Conservation (phyloP, 2,113 vertebrate genomes). For the Sciurus niger region DNA sequence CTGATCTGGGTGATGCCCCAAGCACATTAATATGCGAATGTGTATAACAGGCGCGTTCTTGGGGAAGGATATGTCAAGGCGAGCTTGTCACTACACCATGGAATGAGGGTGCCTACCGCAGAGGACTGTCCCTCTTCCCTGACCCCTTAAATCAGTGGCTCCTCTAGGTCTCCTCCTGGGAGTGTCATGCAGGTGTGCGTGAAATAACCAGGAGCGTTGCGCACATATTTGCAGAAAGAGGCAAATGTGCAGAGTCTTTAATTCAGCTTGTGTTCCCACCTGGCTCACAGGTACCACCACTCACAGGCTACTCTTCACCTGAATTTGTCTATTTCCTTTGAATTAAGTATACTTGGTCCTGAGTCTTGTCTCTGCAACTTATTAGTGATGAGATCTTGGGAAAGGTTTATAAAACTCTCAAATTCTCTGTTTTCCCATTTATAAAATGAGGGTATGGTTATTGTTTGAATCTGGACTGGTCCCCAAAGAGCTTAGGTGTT, state of each 20-base stretch:
- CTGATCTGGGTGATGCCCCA: background rate
- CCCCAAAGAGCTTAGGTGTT: too few species aligned
- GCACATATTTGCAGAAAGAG: background rate
- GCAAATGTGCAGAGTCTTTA: background rate
- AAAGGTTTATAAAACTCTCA: background rate
- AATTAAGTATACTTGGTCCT: background rate
- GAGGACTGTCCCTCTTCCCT: background rate
- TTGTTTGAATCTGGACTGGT: too few species aligned
- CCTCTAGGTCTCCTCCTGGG: background rate
- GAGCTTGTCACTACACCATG: background rate
- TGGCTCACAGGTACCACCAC: background rate
- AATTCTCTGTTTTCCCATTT: background rate
- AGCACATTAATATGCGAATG: background rate
- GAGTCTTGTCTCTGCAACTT: background rate
- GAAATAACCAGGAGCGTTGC: background rate
- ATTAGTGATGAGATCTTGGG: background rate
- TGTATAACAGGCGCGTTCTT: background rate
- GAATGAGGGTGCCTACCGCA: background rate
- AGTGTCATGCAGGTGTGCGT: background rate
- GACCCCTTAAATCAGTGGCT: background rate
- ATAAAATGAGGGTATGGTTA: background rate
- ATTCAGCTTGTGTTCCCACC: background rate
- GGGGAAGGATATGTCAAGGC: background rate
- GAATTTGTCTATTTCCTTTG: background rate
- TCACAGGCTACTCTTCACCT: background rate